These are phyloP conservation scores for Neelides sp. DNA, from an alignment of 1,140 invertebrate genomes.

Conservation along the genomic window DNA sequence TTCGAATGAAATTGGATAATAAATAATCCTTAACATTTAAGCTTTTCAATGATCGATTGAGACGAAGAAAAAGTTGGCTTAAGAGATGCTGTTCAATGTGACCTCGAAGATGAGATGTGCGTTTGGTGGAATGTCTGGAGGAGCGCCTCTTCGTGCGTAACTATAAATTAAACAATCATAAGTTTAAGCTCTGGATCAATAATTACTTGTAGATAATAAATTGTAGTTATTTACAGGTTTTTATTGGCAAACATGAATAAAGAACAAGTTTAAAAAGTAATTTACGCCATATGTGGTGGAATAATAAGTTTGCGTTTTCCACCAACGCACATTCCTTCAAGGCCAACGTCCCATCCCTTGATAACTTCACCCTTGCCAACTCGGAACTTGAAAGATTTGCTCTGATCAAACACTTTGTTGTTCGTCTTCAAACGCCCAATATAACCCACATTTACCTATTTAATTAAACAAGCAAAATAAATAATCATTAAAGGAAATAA, in stretches of 20 bases:
- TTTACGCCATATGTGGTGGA: constrained; percentile 71
- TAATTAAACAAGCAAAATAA: constrained; percentile 27
- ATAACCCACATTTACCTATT: constrained; percentile 53
- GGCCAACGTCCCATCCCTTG: constrained; percentile 77
- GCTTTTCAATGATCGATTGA: not conserved
- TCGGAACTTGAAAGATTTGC: constrained; percentile 63
- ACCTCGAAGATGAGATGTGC: constrained; percentile 73
- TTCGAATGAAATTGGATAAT: too few relatives aligned
- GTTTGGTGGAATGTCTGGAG: constrained; percentile 70
- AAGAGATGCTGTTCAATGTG: constrained; percentile 67
- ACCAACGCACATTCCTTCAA: constrained; percentile 81
- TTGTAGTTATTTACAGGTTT: not conserved
- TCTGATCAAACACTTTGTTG: constrained; percentile 67
- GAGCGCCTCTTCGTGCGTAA: constrained; percentile 64
- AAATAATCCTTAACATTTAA: too few relatives aligned
- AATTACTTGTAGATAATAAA: too few relatives aligned
- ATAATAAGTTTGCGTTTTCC: constrained; percentile 73
- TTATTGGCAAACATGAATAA: not conserved
- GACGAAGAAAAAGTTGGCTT: constrained; percentile 33
- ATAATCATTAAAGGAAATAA: not conserved
- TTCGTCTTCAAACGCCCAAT: constrained; percentile 60
- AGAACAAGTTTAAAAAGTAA: constrained; percentile 28
- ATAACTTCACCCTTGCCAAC: constrained; percentile 77
- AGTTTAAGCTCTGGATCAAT: not conserved
- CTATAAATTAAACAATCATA: constrained; percentile 41